phyloP scores from a whole-genome alignment of 2,113 vertebrate genomes.

The Cyphomyrus plagiostoma region DNA sequence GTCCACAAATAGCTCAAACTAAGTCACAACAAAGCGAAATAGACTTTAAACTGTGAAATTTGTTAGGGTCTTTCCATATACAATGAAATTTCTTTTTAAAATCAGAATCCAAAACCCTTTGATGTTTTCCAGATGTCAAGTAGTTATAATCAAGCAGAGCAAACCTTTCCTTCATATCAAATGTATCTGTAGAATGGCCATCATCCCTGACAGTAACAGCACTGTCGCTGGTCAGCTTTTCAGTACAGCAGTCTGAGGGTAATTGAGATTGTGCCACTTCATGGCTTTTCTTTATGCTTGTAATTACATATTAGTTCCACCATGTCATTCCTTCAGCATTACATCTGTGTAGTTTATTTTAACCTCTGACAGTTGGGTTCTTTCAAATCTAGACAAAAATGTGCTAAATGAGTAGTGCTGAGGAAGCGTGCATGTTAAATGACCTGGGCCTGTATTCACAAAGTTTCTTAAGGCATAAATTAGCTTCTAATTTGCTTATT shows the following conservation, averaged over 20 bases:
- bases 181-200: not conserved
- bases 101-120: not conserved
- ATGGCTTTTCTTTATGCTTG: not conserved
- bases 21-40: not conserved
- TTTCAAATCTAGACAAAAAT: not conserved
- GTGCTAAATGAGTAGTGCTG: not conserved
- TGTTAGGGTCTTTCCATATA: not conserved
- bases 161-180: not conserved
- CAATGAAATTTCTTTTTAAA: not conserved
- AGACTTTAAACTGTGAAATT: not conserved
- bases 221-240: not conserved
- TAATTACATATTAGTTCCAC: not conserved
- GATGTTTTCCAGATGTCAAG: not conserved
- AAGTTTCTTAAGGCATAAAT: too few relatives aligned
- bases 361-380: not conserved
- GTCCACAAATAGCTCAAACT: not conserved
- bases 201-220: not conserved
- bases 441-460: not conserved
- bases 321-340: not conserved
- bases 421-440: not conserved
- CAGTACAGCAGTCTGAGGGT: not conserved
- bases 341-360: not conserved
- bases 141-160: not conserved
- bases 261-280: not conserved
- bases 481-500: too few relatives aligned